Conservation (phyloP, 2,113 vertebrate genomes). For the Lonchura striata region DNA sequence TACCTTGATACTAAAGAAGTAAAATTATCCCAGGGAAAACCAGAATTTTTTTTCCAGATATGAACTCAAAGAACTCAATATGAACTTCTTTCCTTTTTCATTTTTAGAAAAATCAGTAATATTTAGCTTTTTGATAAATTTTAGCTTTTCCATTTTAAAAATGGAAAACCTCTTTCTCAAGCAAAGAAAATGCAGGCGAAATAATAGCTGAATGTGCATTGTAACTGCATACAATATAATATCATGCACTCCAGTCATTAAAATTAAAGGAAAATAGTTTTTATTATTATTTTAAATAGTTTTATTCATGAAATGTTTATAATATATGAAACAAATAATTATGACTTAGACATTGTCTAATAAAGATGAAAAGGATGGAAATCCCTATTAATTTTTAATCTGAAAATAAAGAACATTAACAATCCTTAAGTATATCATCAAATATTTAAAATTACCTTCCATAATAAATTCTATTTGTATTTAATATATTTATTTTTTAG, state of each 20-base stretch:
- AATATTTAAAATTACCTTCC: conserved; percentile 65
- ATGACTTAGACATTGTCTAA: conserved; percentile 59
- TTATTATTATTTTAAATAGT: conserved; percentile 56
- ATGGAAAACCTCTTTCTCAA: neutral
- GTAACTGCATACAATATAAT: neutral
- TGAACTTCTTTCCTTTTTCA: neutral
- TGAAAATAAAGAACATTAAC: conserved; percentile 64
- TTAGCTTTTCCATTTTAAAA: neutral
- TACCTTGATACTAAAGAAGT: neutral
- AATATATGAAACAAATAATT: conserved; percentile 64
- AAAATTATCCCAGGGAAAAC: neutral
- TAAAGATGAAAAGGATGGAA: conserved; percentile 62
- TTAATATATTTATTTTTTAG: conserved; percentile 53
- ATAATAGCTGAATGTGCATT: neutral
- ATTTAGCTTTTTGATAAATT: neutral
- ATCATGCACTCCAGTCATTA: neutral
- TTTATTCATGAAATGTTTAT: conserved; percentile 38
- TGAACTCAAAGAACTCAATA: neutral
- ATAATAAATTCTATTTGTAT: conserved; percentile 46
- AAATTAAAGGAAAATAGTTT: neutral
- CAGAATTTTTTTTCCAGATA: neutral
- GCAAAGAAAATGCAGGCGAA: neutral
- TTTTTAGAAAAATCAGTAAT: neutral
- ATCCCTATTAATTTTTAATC: conserved; percentile 62
- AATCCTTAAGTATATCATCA: conserved; percentile 61